Evolutionary conservation across 2,113 vertebrate species (phyloP).

Genomic region (Tyto alba): DNA sequence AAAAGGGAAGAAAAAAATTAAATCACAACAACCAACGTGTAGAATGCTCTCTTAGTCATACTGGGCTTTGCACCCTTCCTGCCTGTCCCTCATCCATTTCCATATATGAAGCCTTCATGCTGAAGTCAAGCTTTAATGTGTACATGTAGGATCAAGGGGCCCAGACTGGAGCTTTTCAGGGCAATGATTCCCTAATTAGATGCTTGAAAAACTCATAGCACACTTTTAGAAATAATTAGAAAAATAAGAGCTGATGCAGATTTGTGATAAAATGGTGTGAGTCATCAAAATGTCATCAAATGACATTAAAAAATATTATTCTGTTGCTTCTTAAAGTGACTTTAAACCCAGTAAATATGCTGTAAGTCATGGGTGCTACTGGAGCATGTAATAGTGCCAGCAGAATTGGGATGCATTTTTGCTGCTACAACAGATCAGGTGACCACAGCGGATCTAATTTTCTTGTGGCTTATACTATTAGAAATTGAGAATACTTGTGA

Average conservation of each 20-base stretch:
- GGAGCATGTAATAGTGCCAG: not conserved
- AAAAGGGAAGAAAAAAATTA: not conserved
- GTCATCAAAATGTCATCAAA: conserved; percentile 14
- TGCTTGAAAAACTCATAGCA: not conserved
- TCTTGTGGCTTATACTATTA: not conserved
- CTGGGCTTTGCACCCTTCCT: not conserved
- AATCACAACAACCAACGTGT: not conserved
- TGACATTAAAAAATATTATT: not conserved
- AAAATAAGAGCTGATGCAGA: not conserved
- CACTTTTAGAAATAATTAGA: not conserved
- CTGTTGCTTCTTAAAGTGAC: not conserved
- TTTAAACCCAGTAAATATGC: not conserved
- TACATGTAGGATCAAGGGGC: not conserved
- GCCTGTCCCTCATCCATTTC: not conserved
- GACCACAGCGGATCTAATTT: not conserved
- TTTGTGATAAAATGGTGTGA: not conserved
- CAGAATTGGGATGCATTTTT: not conserved
- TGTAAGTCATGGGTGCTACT: not conserved
- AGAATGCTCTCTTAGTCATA: not conserved
- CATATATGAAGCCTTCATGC: not conserved
- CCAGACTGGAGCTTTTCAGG: not conserved
- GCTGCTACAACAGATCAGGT: not conserved
- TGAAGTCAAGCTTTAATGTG: not conserved
- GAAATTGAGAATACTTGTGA: not conserved
- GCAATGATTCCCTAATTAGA: not conserved